Conservation (phyloP, 2,113 vertebrate genomes). For the Scatophagus argus region DNA sequence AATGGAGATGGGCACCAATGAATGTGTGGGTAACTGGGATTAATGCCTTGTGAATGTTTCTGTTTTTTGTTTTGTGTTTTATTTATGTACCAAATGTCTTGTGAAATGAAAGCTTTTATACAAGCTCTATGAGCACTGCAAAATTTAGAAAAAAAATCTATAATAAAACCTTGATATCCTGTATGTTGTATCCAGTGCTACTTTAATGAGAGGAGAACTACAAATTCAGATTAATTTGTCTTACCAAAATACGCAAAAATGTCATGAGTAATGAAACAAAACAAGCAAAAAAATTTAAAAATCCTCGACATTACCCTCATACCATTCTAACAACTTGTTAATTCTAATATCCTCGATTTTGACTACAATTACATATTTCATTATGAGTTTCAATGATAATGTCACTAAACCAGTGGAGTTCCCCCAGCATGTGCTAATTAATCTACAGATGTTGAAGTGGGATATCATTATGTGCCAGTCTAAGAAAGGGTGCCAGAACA, state of each 20-base stretch:
- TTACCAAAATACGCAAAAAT: not conserved
- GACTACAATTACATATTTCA: not conserved
- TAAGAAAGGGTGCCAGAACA: not conserved
- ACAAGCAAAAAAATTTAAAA: no score
- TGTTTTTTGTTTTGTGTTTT: constrained; percentile 56
- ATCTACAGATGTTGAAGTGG: not conserved
- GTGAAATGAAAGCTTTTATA: constrained; percentile 65
- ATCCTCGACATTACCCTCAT: no score
- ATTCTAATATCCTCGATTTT: not conserved
- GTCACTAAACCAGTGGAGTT: not conserved
- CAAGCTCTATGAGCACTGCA: constrained; percentile 43
- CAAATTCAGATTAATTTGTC: no score
- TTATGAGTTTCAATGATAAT: not conserved
- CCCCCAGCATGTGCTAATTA: constrained; percentile 37
- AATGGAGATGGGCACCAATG: constrained; percentile 49
- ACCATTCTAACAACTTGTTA: not conserved
- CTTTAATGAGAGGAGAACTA: no score
- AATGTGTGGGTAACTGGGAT: constrained; percentile 63
- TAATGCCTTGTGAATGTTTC: constrained; percentile 26
- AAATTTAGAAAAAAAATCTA: constrained; percentile 16
- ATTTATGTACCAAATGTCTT: constrained; percentile 66
- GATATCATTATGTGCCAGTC: constrained; percentile 19
- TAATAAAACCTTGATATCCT: constrained; percentile 45
- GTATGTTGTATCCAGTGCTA: not conserved
- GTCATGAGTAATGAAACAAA: not conserved